These are phyloP conservation scores for Tetramorium simillimum DNA, from an alignment of 1,140 invertebrate genomes.

Conservation along the genomic window DNA sequence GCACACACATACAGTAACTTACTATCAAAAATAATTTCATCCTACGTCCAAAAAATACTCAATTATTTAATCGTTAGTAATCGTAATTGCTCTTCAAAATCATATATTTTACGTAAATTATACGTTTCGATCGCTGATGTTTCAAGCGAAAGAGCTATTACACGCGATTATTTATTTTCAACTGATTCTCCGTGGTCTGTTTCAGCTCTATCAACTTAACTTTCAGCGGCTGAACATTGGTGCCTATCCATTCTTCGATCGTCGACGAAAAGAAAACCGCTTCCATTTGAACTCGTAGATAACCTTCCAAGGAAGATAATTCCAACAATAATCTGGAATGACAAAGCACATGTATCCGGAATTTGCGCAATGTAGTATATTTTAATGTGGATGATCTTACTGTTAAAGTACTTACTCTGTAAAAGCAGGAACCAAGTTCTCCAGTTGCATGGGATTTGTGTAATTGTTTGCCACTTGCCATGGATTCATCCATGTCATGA, in stretches of 20 bases:
- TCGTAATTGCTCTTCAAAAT: constrained; percentile 26
- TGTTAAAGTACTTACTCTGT: constrained; percentile 84
- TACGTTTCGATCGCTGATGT: constrained; percentile 45
- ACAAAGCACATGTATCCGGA: background rate
- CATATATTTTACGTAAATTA: background rate
- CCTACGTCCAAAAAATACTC: constrained; percentile 14
- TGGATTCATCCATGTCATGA: constrained; percentile 89
- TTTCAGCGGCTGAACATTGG: constrained; percentile 85
- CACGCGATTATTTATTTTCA: constrained; percentile 83
- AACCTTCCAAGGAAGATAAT: constrained; percentile 85
- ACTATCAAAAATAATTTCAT: constrained; percentile 47
- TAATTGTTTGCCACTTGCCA: constrained; percentile 89
- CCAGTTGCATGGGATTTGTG: constrained; percentile 89
- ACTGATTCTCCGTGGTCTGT: constrained; percentile 85
- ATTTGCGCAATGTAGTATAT: constrained; percentile 2
- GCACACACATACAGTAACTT: background rate
- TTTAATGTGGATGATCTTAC: background rate
- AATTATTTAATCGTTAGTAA: background rate
- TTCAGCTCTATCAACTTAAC: constrained; percentile 85
- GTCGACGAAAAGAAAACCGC: constrained; percentile 85
- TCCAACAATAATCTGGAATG: constrained; percentile 85
- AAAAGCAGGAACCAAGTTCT: constrained; percentile 86
- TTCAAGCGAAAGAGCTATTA: constrained; percentile 56
- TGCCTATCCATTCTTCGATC: constrained; percentile 87
- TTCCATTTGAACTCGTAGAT: constrained; percentile 85